Conservation (phyloP, 1,140 invertebrate genomes). For the Drosophila pseudoananassae region DNA sequence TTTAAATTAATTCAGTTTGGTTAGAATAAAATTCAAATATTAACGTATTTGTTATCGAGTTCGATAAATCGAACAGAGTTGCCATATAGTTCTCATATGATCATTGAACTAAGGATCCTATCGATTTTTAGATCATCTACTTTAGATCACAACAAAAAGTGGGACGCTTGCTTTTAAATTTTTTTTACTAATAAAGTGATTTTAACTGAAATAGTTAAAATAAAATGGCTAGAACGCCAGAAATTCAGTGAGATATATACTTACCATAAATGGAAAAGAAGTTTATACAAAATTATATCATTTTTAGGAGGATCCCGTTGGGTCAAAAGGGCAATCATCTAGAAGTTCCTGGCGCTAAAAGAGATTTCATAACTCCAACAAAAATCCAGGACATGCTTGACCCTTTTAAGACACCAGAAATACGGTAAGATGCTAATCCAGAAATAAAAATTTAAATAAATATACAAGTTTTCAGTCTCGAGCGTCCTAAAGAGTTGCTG, state of each 20-base stretch:
- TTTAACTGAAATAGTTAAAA: background rate
- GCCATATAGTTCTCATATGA: background rate
- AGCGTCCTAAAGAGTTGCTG: slow-evolving; percentile 31
- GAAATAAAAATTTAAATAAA: background rate
- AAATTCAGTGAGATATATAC: background rate
- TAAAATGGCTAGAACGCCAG: background rate
- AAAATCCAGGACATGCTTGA: background rate
- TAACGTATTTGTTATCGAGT: background rate
- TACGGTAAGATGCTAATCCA: background rate
- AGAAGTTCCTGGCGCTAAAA: background rate
- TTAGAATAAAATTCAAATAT: background rate
- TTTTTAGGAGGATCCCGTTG: background rate
- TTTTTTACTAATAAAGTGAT: background rate
- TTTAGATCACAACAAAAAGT: background rate
- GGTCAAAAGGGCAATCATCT: background rate
- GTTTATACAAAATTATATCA: background rate
- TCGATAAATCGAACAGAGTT: background rate
- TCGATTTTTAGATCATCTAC: background rate
- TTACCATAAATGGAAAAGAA: background rate
- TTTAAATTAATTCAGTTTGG: background rate
- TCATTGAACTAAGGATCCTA: background rate
- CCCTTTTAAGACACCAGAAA: background rate
- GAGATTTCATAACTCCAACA: background rate
- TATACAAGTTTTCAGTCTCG: background rate
- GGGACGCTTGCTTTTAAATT: background rate